phyloP scores from a whole-genome alignment of 2,888 invertebrate genomes.

The Euclidia mi region DNA sequence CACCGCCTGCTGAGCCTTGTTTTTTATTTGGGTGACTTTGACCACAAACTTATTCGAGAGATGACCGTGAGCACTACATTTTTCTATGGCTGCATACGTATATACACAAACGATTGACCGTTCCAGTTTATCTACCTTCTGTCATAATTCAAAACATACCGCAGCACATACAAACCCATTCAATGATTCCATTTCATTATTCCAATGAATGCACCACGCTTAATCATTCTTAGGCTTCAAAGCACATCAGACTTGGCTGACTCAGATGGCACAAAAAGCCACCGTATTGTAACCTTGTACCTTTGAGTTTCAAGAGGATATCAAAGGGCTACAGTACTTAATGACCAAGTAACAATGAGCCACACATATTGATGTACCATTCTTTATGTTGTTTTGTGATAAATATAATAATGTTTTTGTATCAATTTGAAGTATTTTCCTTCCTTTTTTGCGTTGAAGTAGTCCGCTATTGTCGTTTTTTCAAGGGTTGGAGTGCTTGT shows the following conservation, averaged over 20 bases:
- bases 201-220: constrained; percentile 44
- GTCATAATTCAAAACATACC: no score
- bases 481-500: constrained; percentile 21
- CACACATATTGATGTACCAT: constrained; percentile 52
- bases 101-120: no score
- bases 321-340: constrained; percentile 78
- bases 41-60: no score
- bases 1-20: no score
- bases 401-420: constrained; percentile 54
- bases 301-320: constrained; percentile 53
- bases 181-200: constrained; percentile 40
- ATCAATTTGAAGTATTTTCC: constrained; percentile 51
- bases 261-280: constrained; percentile 66
- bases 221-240: constrained; percentile 42
- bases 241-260: constrained; percentile 59
- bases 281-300: constrained; percentile 68
- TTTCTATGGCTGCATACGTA: no score
- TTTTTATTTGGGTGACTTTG: no score
- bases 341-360: constrained; percentile 69
- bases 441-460: constrained; percentile 52
- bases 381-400: constrained; percentile 59
- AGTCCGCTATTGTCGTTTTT: constrained; percentile 46
- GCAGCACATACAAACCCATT: constrained; percentile 23
- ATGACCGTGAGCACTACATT: no score
- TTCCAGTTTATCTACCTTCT: no score